Evolutionary conservation across 2,113 vertebrate species (phyloP), one percentile per base, ranked within the genome.

Genomic region (Amphilophus citrinellus): DNA sequence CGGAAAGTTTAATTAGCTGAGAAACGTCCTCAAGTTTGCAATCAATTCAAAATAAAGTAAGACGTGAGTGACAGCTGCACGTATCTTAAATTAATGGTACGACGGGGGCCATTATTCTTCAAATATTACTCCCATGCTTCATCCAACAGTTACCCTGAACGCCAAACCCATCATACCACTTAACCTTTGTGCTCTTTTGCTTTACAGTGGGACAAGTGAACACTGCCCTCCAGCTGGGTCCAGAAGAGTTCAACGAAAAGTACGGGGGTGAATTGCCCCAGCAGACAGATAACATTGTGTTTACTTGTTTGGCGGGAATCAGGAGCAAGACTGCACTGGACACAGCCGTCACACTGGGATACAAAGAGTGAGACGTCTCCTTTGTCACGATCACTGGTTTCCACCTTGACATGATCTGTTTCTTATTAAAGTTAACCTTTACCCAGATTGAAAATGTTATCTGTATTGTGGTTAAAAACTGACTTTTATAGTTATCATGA

Each of bases 261-360:
- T 99, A 97, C 63, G 93, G 95, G 1, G 93, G 95, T 77, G 94
- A 95, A 60, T 97, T 97, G 95, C 98, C 98, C 1, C 93, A 93
- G 79, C 96, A 94, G 84, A 95, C 94, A 0, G 97, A 97, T 76
- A 95, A 86, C 37, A 58, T 99, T 14, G 95, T 99, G 50, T 99
- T 99, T 90, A 97, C 96, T 56, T 99, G 98, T 91, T 92, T 97
- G 88, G 96, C 96, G 13, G 98, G 98, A 83, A 83, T 96, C 42
- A 95, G 98, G 90, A 99, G 98, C 94, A 96, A 96, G 91, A 94
- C 76, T 24, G 98, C 98, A 14, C 53, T 98, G 10, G 77, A 85
- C 71, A 91, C 93, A 63, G 97, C 98, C 24, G 2, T 10, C 1
- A 96, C 96, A 60, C 91, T 99, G 91, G 98, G 98, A 91, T 99